Conservation (phyloP, 2,113 vertebrate genomes). For the Sphaerodactylus townsendi region DNA sequence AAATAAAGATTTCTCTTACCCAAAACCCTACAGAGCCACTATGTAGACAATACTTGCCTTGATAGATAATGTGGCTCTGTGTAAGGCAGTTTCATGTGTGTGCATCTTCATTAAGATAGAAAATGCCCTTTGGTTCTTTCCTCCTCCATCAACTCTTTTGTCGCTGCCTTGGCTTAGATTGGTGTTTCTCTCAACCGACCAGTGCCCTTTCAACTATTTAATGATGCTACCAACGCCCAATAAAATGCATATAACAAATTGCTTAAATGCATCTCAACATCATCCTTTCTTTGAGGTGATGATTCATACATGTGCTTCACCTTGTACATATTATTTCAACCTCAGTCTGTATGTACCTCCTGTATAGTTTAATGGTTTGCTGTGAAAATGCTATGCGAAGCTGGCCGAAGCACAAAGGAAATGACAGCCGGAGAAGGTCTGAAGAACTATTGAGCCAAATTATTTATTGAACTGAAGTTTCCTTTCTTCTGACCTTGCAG, state of each 20-base stretch:
- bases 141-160: no score
- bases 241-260: background rate
- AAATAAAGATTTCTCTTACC: no score
- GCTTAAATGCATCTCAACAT: background rate
- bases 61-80: no score
- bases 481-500: conserved; percentile 51
- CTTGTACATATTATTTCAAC: conserved; percentile 13
- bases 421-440: conserved; percentile 47
- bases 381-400: conserved; percentile 65
- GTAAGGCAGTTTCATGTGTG: no score
- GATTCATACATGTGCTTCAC: background rate
- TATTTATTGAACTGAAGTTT: conserved; percentile 37
- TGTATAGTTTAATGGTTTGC: conserved; percentile 58
- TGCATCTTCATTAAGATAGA: no score
- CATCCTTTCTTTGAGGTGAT: background rate
- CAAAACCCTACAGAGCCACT: no score
- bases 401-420: conserved; percentile 66
- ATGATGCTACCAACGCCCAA: no score
- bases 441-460: conserved; percentile 51
- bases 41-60: no score
- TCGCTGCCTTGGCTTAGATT: no score
- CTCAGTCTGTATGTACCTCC: conserved; percentile 55
- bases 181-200: no score
- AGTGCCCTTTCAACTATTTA: no score
- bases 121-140: no score